A percentile compares a stretch with the other conserved stretches of the same genome.
Conservation (phyloP, 2,113 vertebrate species). For the Rissa tridactyla region DNA sequence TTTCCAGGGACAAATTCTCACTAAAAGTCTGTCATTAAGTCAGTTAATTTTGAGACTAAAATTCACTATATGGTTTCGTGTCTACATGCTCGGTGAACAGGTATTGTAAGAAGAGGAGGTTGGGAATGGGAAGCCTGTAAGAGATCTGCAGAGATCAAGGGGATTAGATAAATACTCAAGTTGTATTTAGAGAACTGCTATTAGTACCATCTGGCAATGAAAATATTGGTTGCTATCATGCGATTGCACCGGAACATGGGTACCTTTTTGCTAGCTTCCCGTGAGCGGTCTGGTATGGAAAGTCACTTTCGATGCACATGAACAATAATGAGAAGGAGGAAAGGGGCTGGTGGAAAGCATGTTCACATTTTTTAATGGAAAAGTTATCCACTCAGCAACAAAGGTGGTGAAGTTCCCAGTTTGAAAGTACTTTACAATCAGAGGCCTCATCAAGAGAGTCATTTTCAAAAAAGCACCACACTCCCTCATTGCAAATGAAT, state of each 20-base stretch:
- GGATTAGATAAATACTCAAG: constrained; percentile 4
- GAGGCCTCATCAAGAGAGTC: constrained; percentile 72
- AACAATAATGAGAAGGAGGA: constrained; percentile 29
- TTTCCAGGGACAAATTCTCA: neutral
- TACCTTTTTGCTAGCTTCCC: neutral
- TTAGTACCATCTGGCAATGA: constrained; percentile 5
- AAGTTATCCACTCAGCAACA: constrained; percentile 72
- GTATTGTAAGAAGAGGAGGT: neutral
- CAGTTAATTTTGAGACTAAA: neutral
- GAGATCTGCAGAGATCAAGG: neutral
- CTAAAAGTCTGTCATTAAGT: neutral
- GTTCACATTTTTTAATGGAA: constrained; percentile 66
- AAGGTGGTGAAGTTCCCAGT: constrained; percentile 71
- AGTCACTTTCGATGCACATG: neutral
- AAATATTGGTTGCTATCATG: constrained; percentile 20
- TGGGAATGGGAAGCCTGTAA: neutral
- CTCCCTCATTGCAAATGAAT: constrained; percentile 71
- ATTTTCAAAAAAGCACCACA: constrained; percentile 75
- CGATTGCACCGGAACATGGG: neutral
- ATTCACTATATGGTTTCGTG: neutral
- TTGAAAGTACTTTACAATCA: constrained; percentile 77
- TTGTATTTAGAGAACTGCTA: constrained; percentile 2
- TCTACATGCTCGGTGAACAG: neutral
- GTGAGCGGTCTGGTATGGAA: neutral
- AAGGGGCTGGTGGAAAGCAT: constrained; percentile 37